A percentile compares a stretch with the other conserved stretches of the same genome.
Conservation (phyloP, 2,888 invertebrate genomes). For the Nomada goodeniana region DNA sequence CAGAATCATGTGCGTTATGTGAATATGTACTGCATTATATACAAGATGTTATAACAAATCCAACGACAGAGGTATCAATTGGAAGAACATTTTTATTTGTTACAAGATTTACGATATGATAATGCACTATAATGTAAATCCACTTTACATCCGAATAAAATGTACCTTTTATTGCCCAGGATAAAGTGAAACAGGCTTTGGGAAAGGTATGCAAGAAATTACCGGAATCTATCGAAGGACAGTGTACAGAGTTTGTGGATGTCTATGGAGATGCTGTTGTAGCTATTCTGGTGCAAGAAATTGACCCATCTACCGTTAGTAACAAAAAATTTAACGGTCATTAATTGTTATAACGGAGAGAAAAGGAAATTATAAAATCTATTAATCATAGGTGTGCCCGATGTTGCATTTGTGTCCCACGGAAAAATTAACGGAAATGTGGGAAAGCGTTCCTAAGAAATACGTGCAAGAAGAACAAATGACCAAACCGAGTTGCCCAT, state of each 20-base stretch:
- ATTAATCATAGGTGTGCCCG: slow-evolving; percentile 88
- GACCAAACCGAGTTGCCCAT: slow-evolving; percentile 90
- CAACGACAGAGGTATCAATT: slow-evolving; percentile 87
- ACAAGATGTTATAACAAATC: slow-evolving; percentile 90
- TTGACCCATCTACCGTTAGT: slow-evolving; percentile 90
- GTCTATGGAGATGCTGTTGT: slow-evolving; percentile 93
- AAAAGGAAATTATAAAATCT: neutral
- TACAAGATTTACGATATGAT: neutral
- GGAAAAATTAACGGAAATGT: slow-evolving; percentile 83
- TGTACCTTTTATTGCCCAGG: slow-evolving; percentile 86
- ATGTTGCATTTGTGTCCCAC: slow-evolving; percentile 89
- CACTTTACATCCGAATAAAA: slow-evolving; percentile 65
- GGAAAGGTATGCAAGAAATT: slow-evolving; percentile 89
- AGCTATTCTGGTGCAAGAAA: slow-evolving; percentile 91
- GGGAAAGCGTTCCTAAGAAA: slow-evolving; percentile 81
- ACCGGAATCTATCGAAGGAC: slow-evolving; percentile 87
- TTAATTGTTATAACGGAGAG: neutral
- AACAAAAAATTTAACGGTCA: neutral
- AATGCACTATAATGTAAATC: neutral
- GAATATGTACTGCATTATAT: slow-evolving; percentile 93
- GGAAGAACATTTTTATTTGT: neutral
- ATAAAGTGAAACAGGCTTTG: slow-evolving; percentile 88
- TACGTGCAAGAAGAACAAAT: slow-evolving; percentile 85
- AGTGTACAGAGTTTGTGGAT: slow-evolving; percentile 91
- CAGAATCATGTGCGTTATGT: slow-evolving; percentile 90